phyloP scores from a whole-genome alignment of 2,888 invertebrate genomes.

The Tubiluchus corallicola region DNA sequence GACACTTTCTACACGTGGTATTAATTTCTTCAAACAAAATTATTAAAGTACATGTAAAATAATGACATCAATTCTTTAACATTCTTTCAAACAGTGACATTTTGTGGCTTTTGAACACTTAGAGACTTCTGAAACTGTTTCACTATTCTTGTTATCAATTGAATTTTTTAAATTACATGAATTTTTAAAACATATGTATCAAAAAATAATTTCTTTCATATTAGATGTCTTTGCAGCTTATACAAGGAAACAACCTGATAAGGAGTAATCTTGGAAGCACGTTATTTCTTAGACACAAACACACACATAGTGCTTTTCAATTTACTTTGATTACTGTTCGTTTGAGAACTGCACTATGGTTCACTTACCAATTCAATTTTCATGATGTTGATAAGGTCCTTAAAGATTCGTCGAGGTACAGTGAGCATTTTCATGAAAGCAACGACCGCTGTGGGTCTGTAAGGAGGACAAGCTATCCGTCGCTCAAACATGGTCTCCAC shows the following conservation, averaged over 20 bases:
- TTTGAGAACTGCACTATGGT: too few relatives aligned
- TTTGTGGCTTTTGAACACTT: too few relatives aligned
- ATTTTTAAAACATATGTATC: too few relatives aligned
- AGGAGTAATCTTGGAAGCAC: not conserved
- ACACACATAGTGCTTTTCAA: not conserved
- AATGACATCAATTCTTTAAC: too few relatives aligned
- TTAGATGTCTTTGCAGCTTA: not conserved
- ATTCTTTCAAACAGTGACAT: too few relatives aligned
- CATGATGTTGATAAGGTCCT: constrained; percentile 79
- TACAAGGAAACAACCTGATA: not conserved
- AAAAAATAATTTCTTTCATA: not conserved
- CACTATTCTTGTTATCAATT: too few relatives aligned
- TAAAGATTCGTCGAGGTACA: constrained; percentile 64
- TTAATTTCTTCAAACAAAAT: too few relatives aligned
- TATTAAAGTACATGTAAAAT: too few relatives aligned
- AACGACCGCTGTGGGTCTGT: constrained; percentile 66
- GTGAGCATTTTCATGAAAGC: constrained; percentile 69
- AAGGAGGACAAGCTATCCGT: constrained; percentile 73
- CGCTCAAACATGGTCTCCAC: constrained; percentile 77
- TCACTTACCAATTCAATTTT: constrained; percentile 38
- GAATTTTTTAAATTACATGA: too few relatives aligned
- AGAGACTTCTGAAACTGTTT: too few relatives aligned
- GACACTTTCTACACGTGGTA: too few relatives aligned
- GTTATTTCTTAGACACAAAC: not conserved
- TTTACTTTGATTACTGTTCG: too few relatives aligned